phyloP scores from a whole-genome alignment of 1,140 invertebrate genomes.

The Condylostylus longicornis region DNA sequence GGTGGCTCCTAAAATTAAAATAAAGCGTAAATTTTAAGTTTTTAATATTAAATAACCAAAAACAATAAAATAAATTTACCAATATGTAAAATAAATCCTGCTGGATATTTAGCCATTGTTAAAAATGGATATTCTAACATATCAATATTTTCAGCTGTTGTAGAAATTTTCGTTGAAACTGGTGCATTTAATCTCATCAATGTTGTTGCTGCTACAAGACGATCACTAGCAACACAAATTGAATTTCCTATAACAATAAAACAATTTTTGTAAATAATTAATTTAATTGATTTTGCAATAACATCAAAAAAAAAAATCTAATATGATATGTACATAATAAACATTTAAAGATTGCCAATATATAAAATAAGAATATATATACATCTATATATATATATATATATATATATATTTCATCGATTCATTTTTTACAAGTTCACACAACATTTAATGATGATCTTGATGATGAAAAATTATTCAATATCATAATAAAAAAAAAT shows the following conservation, averaged over 20 bases:
- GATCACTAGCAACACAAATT: slow-evolving; percentile 29
- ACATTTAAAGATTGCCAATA: background rate
- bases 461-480: no score
- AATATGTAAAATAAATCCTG: slow-evolving; percentile 74
- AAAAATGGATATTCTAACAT: slow-evolving; percentile 92
- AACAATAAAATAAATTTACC: slow-evolving; percentile 41
- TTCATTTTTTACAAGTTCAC: background rate
- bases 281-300: no score
- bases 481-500: no score
- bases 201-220: slow-evolving; percentile 24
- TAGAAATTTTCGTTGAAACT: slow-evolving; percentile 9
- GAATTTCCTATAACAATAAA: slow-evolving; percentile 21
- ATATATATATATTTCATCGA: no score
- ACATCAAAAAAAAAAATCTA: background rate
- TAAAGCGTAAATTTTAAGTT: slow-evolving; percentile 1
- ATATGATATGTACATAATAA: background rate
- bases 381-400: background rate
- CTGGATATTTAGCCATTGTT: slow-evolving; percentile 79
- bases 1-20: slow-evolving; percentile 49
- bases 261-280: no score
- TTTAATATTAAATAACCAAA: no score
- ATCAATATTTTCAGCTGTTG: slow-evolving; percentile 53
- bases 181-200: slow-evolving; percentile 35
- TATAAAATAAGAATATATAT: background rate
- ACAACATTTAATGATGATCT: slow-evolving; percentile 1